Conservation (phyloP, 2,888 invertebrate species). For the Drosophila kuntzei region DNA sequence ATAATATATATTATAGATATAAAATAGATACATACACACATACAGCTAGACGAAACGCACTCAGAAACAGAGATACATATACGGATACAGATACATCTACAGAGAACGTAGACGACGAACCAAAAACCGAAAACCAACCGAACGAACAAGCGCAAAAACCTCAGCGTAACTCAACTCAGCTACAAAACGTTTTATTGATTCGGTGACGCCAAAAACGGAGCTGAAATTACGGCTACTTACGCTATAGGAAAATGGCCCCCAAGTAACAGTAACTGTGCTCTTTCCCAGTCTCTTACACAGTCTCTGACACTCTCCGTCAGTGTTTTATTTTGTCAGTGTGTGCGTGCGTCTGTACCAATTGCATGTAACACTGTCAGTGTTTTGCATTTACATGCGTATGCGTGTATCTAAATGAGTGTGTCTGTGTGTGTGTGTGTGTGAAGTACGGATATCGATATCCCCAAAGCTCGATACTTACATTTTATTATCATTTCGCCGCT, state of each 20-base stretch:
- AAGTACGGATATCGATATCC: conserved; percentile 52
- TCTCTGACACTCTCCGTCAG: conserved; percentile 15
- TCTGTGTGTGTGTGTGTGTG: conserved; percentile 3
- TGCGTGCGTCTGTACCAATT: conserved; percentile 38
- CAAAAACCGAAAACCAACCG: conserved; percentile 64
- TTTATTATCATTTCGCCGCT: conserved; percentile 70
- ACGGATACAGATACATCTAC: conserved; percentile 27
- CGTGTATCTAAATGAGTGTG: too few species aligned
- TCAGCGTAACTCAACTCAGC: conserved; percentile 63
- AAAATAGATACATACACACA: conserved; percentile 62
- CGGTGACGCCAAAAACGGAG: conserved; percentile 68
- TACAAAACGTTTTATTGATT: conserved; percentile 74
- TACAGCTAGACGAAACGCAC: conserved; percentile 49
- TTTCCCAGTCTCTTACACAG: conserved; percentile 13
- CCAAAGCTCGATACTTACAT: conserved; percentile 65
- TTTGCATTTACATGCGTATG: conserved; percentile 29
- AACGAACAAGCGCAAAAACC: conserved; percentile 67
- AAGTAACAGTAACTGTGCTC: conserved; percentile 45
- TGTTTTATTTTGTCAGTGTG: conserved; percentile 22
- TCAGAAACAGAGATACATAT: conserved; percentile 59
- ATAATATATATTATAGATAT: conserved; percentile 10
- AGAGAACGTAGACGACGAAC: conserved; percentile 51
- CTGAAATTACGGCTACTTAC: conserved; percentile 69
- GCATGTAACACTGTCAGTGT: conserved; percentile 26
- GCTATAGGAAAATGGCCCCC: conserved; percentile 51